phyloP scores from a whole-genome alignment of 2,888 invertebrate genomes.

The Himalopsyche tibetana region DNA sequence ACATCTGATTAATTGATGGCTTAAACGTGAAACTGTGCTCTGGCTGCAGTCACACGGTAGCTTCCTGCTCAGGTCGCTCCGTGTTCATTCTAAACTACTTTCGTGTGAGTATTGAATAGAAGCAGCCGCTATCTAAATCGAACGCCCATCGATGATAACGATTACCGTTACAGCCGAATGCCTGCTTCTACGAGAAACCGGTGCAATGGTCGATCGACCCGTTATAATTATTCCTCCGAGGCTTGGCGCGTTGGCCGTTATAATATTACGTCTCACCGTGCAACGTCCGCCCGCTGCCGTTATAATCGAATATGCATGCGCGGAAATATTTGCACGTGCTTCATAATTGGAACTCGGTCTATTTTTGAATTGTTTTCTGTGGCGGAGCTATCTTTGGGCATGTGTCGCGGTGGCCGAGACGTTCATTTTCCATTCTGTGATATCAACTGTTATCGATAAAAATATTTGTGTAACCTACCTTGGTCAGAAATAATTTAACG shows the following conservation, averaged over 20 bases:
- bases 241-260: conserved; percentile 2
- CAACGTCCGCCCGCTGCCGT: not conserved
- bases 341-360: not conserved
- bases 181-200: conserved; percentile 48
- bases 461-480: no score
- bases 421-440: no score
- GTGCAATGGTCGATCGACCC: conserved; percentile 54
- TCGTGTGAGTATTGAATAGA: not conserved
- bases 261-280: not conserved
- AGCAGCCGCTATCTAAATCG: not conserved
- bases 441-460: no score
- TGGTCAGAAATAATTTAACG: no score
- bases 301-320: not conserved
- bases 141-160: not conserved
- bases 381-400: no score
- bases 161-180: conserved; percentile 53
- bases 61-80: not conserved
- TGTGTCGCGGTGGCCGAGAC: no score
- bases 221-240: conserved; percentile 45
- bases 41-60: conserved; percentile 1
- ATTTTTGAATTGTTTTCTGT: no score
- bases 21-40: not conserved
- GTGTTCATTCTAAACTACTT: not conserved
- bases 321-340: conserved; percentile 9
- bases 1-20: not conserved